phyloP scores from a whole-genome alignment of 2,113 vertebrate genomes.

The Capreolus pygargus region DNA sequence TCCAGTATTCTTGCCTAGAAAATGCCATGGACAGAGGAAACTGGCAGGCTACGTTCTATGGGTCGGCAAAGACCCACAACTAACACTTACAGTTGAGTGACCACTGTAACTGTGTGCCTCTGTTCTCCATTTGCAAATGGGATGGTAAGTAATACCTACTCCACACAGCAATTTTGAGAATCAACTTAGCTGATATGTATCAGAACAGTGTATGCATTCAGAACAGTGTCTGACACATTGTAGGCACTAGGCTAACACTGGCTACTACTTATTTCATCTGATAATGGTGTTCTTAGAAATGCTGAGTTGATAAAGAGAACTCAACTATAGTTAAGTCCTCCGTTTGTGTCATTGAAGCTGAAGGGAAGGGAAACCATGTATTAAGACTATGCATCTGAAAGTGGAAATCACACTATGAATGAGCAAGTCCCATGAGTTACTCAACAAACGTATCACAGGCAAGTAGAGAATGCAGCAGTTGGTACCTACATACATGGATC shows the following conservation, averaged over 20 bases:
- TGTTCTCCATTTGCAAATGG: neutral
- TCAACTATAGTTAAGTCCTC: neutral
- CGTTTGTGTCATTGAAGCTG: neutral
- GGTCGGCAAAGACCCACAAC: neutral
- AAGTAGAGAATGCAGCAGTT: fast-evolving
- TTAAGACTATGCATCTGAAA: neutral
- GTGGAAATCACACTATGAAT: neutral
- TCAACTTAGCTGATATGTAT: neutral
- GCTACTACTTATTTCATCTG: neutral
- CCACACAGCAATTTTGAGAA: neutral
- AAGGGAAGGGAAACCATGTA: neutral
- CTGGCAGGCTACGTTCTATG: neutral
- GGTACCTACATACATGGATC: fast-evolving
- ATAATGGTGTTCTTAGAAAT: neutral
- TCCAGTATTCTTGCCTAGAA: neutral
- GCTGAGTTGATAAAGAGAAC: neutral
- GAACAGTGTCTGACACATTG: neutral
- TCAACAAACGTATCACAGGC: neutral
- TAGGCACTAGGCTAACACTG: neutral
- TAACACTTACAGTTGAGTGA: neutral
- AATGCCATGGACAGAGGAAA: neutral
- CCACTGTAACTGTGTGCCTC: neutral
- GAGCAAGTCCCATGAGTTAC: neutral
- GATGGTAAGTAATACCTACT: neutral
- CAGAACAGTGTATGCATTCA: neutral